Percentiles rank a stretch among this genome's conserved stretches.
Conservation (phyloP, 2,797 vertebrate genomes). For the Aeoliscus strigatus region DNA sequence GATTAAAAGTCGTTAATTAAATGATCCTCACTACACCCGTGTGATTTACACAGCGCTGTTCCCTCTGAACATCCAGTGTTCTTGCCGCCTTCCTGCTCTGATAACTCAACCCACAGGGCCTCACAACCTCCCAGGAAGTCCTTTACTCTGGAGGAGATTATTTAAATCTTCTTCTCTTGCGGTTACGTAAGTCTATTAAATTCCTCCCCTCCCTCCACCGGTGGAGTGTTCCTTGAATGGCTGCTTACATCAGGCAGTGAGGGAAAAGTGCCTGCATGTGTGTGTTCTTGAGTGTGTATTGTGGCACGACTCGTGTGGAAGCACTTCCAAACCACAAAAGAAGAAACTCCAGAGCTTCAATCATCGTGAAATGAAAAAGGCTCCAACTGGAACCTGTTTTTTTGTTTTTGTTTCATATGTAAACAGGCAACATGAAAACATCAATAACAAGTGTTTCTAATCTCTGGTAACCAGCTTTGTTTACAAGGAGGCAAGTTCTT, state of each 20-base stretch:
- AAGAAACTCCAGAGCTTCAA: too few species aligned
- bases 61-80: slow-evolving; percentile 6
- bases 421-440: too few species aligned
- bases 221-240: slow-evolving; percentile 26
- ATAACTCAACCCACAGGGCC: slow-evolving; percentile 21
- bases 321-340: too few species aligned
- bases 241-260: slow-evolving; percentile 28
- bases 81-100: slow-evolving; percentile 9
- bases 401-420: too few species aligned
- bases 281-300: background rate
- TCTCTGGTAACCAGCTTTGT: too few species aligned
- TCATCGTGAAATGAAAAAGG: too few species aligned
- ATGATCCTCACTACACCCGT: slow-evolving; percentile 5
- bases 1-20: slow-evolving; percentile 23
- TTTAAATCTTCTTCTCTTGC: slow-evolving; percentile 32
- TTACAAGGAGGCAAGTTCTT: too few species aligned
- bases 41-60: slow-evolving; percentile 15
- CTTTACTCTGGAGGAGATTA: slow-evolving; percentile 38
- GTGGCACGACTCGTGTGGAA: too few species aligned
- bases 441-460: too few species aligned
- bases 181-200: slow-evolving; percentile 39
- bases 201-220: slow-evolving; percentile 24
- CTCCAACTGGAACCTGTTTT: too few species aligned
- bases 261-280: slow-evolving; percentile 8
- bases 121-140: slow-evolving; percentile 28